Evolutionary conservation across 2,113 vertebrate genomes (phyloP).

Genomic region (Engraulis encrasicolus): DNA sequence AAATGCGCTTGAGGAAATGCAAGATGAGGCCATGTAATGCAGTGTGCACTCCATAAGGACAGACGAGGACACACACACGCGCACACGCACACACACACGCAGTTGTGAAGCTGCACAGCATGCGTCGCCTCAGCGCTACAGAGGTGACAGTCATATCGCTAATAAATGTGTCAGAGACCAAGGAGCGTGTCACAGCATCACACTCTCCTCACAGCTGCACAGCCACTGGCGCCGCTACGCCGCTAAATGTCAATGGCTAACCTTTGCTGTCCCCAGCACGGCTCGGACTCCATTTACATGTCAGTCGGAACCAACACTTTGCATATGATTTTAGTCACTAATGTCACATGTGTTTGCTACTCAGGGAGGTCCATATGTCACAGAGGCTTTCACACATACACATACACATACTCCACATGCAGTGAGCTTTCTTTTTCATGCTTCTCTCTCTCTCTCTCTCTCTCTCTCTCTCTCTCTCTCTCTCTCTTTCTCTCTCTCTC

Average conservation of each 20-base stretch:
- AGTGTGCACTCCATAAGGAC: neutral
- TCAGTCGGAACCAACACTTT: neutral
- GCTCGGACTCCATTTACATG: neutral
- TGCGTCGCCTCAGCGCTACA: neutral
- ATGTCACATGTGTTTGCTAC: neutral
- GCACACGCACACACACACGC: neutral
- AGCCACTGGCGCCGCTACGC: neutral
- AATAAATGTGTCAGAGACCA: neutral
- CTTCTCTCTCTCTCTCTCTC: no score
- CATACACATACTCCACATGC: slow-evolving; percentile 4
- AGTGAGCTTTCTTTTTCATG: no score
- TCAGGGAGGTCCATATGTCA: no score
- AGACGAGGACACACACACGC: neutral
- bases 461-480: no score
- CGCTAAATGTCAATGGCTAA: neutral
- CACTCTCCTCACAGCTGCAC: neutral
- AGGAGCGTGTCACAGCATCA: neutral
- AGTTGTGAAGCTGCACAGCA: neutral
- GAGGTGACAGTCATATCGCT: neutral
- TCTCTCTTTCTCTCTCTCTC: no score
- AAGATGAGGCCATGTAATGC: neutral
- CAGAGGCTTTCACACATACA: neutral
- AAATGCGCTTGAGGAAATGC: neutral
- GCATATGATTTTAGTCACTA: neutral
- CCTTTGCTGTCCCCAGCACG: neutral